phyloP scores from a whole-genome alignment of 2,888 invertebrate species.

The Catocala fraxini region DNA sequence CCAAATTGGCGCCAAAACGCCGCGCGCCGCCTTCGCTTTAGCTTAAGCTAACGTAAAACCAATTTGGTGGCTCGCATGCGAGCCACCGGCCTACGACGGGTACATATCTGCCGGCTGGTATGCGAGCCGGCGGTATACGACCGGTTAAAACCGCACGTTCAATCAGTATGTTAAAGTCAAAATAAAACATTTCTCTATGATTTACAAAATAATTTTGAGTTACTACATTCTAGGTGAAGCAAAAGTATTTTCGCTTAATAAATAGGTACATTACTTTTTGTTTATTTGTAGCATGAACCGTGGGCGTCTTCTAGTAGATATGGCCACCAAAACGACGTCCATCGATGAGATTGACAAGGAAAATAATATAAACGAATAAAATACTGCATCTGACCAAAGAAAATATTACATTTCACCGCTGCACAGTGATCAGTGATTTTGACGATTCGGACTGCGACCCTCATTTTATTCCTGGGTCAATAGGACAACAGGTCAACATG shows the following conservation, averaged over 20 bases:
- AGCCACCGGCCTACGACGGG: too few species aligned
- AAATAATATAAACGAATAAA: conserved; percentile 10
- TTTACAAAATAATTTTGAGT: conserved; percentile 18
- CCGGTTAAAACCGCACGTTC: too few species aligned
- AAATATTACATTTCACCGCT: conserved; percentile 33
- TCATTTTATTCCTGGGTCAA: conserved; percentile 22
- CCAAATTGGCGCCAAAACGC: too few species aligned
- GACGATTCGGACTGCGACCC: conserved; percentile 25
- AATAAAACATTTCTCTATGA: conserved; percentile 8
- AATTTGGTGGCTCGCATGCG: too few species aligned
- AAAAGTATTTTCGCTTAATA: conserved; percentile 8
- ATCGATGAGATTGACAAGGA: conserved; percentile 16
- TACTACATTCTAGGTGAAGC: conserved; percentile 18
- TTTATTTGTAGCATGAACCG: conserved; percentile 23
- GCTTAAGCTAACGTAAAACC: too few species aligned
- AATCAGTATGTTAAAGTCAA: neutral
- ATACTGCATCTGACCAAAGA: conserved; percentile 30
- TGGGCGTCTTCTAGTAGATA: conserved; percentile 25
- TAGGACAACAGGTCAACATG: too few species aligned
- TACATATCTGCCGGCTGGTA: too few species aligned
- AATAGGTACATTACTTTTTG: conserved; percentile 18
- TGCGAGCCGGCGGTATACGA: too few species aligned
- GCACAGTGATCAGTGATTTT: conserved; percentile 23
- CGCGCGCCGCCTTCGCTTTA: too few species aligned
- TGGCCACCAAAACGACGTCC: conserved; percentile 23